These are phyloP conservation scores for Mesochorus sp. DNA, from an alignment of 2,888 invertebrate species.

Conservation along the genomic window DNA sequence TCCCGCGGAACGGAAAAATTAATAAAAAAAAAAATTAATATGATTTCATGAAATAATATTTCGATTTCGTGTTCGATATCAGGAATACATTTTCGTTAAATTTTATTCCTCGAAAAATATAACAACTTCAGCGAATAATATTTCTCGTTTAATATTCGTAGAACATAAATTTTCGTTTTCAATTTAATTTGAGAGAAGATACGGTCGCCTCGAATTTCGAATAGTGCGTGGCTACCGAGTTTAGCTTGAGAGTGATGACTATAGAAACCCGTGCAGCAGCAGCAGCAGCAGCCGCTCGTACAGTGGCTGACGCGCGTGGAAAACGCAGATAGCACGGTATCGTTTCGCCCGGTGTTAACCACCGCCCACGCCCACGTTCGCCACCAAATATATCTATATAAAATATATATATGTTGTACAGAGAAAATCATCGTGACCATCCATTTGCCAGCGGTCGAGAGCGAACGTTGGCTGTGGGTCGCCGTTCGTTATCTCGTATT, in stretches of 20 bases:
- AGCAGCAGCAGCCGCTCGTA: slow-evolving; percentile 33
- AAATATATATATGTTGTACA: slow-evolving; percentile 25
- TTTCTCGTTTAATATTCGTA: neutral
- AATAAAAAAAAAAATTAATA: too few relatives aligned
- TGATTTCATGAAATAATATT: too few relatives aligned
- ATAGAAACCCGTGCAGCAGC: slow-evolving; percentile 47
- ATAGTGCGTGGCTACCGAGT: slow-evolving; percentile 43
- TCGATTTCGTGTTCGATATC: too few relatives aligned
- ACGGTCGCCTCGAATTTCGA: neutral
- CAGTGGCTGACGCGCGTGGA: slow-evolving; percentile 73
- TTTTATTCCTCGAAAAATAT: too few relatives aligned
- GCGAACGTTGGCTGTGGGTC: slow-evolving; percentile 47
- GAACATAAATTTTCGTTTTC: neutral
- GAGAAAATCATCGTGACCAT: slow-evolving; percentile 66
- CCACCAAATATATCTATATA: slow-evolving; percentile 56
- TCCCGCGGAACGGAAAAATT: too few relatives aligned
- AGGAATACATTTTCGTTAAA: too few relatives aligned
- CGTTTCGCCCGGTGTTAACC: slow-evolving; percentile 75
- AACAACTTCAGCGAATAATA: neutral
- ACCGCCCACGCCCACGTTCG: slow-evolving; percentile 74
- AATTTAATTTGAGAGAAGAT: slow-evolving; percentile 28
- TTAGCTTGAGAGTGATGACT: slow-evolving; percentile 44
- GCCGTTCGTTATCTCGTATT: slow-evolving; percentile 62
- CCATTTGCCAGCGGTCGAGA: slow-evolving; percentile 59
- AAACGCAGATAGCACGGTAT: slow-evolving; percentile 75